phyloP scores from a whole-genome alignment of 2,888 invertebrate species.

The Synanthedon formicaeformis region DNA sequence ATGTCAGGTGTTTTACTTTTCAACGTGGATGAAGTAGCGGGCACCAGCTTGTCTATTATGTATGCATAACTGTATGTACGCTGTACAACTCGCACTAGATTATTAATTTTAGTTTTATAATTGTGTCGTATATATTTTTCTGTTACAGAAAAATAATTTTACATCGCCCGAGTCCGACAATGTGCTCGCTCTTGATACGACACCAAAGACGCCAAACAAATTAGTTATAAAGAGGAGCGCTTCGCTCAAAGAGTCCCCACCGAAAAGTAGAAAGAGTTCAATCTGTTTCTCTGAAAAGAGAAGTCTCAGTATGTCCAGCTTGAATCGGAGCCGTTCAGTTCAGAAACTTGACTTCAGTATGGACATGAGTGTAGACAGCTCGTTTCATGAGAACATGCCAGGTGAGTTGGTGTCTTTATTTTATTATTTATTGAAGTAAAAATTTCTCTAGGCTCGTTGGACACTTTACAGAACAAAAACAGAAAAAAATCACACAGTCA shows the following conservation, averaged over 20 bases:
- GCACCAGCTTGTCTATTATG: no score
- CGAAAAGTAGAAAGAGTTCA: constrained; percentile 32
- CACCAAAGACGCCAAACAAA: constrained; percentile 33
- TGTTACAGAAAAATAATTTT: constrained; percentile 51
- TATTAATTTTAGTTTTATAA: neutral
- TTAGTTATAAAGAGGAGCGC: constrained; percentile 37
- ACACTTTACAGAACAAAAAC: no score
- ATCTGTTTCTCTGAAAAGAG: constrained; percentile 44
- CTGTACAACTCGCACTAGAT: no score
- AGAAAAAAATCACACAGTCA: no score
- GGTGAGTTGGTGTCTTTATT: constrained; percentile 22
- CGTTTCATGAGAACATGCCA: constrained; percentile 44
- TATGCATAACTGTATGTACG: no score
- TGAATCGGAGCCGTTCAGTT: constrained; percentile 52
- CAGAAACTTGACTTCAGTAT: constrained; percentile 66
- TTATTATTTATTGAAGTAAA: neutral
- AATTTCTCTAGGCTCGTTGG: neutral
- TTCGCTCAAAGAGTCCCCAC: constrained; percentile 52
- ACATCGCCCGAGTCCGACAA: constrained; percentile 54
- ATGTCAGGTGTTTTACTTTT: no score
- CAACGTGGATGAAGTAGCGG: no score
- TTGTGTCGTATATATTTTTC: neutral
- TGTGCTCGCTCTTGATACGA: constrained; percentile 30
- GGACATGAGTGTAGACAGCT: constrained; percentile 66
- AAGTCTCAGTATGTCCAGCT: constrained; percentile 51